Evolutionary conservation across 2,888 invertebrate species (phyloP), one percentile per base, ranked within the genome.

Genomic region (Lepidochrysops patricia): DNA sequence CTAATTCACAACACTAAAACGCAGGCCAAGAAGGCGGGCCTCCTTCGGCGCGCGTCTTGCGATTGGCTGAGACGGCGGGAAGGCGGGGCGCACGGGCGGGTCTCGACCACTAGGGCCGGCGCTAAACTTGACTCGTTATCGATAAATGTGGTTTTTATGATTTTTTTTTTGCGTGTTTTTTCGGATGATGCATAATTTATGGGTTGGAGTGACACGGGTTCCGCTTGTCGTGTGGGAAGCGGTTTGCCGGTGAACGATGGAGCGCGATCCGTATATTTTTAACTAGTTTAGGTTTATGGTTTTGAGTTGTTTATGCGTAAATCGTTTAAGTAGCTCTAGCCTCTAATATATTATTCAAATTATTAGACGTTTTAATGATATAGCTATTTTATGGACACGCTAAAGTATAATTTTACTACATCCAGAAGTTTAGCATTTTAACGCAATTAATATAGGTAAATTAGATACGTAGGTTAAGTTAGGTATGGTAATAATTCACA

Each of bases 1-100:
- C 76, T 79, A 78, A 79, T 81, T 78, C 83, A 74, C 86, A 85
- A 79, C 86, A 85, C 86, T 85, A 85, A 79, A 64, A 70, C 78
- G 84, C 83, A 80, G 84, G 80, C 60, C 49, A 66, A 72, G 65
- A 67, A 70, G 57, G 72, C 69, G 72, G 64, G 61, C 76, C 73
- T 73, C 80, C 84, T 80, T 73, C 67, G 64, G 57, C 35, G 67
- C 70, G 70, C 71, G 63, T 64, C 59, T 50, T 66, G 66, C 68
- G 67, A 85, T 86, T 88, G 80, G 87, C 62, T 65, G 75, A 79
- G 69, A 73, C 70, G 69, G 29, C 48, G 12, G 57, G 77, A 79
- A 69, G 87, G 88, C 76, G 87, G 84, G 67, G 76, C 73, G 66
- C 67, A 63, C 69, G 86, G 85, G 77, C 82, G 79, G 60, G 68